Percentiles rank a stretch among this genome's conserved stretches.
Conservation (phyloP, 1,140 invertebrate species). For the Gerris buenoi region DNA sequence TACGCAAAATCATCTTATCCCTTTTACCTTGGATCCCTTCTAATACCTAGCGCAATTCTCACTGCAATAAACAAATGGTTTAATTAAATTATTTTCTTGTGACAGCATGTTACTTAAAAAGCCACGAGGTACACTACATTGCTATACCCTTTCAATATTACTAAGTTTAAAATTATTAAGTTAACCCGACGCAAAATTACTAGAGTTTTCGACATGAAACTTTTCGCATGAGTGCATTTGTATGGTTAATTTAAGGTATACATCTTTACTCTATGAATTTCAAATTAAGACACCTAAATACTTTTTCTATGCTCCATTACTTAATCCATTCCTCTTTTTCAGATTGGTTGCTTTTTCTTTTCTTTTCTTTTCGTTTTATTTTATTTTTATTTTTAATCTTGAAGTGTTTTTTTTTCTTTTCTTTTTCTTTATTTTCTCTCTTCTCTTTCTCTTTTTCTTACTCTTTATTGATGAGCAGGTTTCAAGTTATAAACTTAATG, state of each 20-base stretch:
- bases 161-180: not conserved
- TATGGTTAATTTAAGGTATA: too few species aligned
- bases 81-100: not conserved
- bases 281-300: too few species aligned
- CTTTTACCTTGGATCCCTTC: not conserved
- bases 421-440: not conserved
- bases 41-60: not conserved
- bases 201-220: too few species aligned
- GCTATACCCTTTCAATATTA: constrained; percentile 3
- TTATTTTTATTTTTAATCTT: not conserved
- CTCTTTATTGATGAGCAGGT: not conserved
- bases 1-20: not conserved
- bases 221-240: too few species aligned
- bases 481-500: not conserved
- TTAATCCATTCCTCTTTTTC: too few species aligned
- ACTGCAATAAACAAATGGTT: too few species aligned
- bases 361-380: not conserved
- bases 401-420: not conserved
- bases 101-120: not conserved
- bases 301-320: too few species aligned
- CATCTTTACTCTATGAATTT: too few species aligned
- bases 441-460: not conserved
- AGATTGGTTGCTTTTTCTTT: not conserved
- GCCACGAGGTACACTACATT: constrained; percentile 1
- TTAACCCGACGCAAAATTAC: too few species aligned